These are phyloP conservation scores for Atherinomorus stipes DNA, from an alignment of 2,113 vertebrate species.

Conservation along the genomic window DNA sequence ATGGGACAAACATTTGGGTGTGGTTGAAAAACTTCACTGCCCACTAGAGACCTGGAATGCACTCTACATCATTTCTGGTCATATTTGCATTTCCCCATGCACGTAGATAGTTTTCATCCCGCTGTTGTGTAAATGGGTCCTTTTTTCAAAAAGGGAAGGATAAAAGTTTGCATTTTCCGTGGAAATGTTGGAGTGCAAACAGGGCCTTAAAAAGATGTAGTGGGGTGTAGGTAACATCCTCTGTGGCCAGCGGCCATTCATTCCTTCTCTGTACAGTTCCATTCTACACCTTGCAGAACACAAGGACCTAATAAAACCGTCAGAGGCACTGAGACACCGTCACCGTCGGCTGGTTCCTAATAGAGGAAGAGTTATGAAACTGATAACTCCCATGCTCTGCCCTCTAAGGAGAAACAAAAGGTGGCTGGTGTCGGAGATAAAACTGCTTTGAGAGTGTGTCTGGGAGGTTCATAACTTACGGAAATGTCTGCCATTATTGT, in stretches of 20 bases:
- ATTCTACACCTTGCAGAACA: constrained; percentile 27
- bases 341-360: constrained; percentile 57
- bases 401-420: constrained; percentile 61
- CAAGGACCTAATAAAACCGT: constrained; percentile 59
- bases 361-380: constrained; percentile 57
- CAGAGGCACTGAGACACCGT: constrained; percentile 50
- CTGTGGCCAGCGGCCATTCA: constrained; percentile 44
- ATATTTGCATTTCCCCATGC: too few relatives aligned
- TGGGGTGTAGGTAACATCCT: constrained; percentile 55
- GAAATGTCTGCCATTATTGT: constrained; percentile 46
- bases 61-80: too few relatives aligned
- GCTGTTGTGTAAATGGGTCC: too few relatives aligned
- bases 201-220: constrained; percentile 62
- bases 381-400: constrained; percentile 51
- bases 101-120: too few relatives aligned
- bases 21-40: too few relatives aligned
- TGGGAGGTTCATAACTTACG: constrained; percentile 29
- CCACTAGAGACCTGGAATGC: too few relatives aligned
- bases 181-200: too few relatives aligned
- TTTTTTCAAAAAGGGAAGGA: too few relatives aligned
- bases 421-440: constrained; percentile 64
- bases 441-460: constrained; percentile 29
- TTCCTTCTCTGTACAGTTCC: constrained; percentile 36
- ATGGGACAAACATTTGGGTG: too few relatives aligned
- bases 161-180: too few relatives aligned